A percentile compares a stretch with the other conserved stretches of the same genome.
Conservation (phyloP, 2,888 invertebrate species). For the Halictus quadricinctus region DNA sequence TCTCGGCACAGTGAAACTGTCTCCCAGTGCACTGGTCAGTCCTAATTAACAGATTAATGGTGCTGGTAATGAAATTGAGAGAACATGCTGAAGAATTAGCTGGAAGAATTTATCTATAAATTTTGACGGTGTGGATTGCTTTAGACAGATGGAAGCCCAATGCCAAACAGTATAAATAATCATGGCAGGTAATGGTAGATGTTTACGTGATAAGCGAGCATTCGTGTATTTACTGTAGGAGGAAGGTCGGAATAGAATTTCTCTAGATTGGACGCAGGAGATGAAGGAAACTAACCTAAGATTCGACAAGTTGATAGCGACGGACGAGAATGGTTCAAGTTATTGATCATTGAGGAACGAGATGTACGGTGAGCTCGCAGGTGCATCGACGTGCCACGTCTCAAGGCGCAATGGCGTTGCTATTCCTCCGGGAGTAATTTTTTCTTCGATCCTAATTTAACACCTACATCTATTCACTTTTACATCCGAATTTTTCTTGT, state of each 20-base stretch:
- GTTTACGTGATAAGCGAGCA: neutral
- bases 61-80: neutral
- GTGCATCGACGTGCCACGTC: conserved; percentile 52
- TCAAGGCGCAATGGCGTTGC: conserved; percentile 34
- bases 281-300: conserved; percentile 56
- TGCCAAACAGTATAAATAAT: neutral
- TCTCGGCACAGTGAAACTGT: neutral
- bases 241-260: conserved; percentile 20
- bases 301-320: conserved; percentile 64
- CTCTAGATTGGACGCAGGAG: conserved; percentile 24
- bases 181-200: neutral
- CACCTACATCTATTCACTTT: neutral
- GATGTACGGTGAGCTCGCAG: conserved; percentile 62
- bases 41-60: neutral
- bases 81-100: neutral
- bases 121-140: neutral
- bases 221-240: neutral
- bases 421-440: conserved; percentile 43
- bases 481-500: neutral
- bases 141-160: neutral
- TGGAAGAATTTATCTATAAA: neutral
- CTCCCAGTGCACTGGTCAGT: neutral
- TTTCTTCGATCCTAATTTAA: neutral
- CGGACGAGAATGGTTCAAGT: conserved; percentile 64
- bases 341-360: conserved; percentile 68